A percentile compares a stretch with the other conserved stretches of the same genome.
Evolutionary conservation across 2,797 vertebrate genomes (phyloP).

Genomic region (Chelidonichthys spinosus): DNA sequence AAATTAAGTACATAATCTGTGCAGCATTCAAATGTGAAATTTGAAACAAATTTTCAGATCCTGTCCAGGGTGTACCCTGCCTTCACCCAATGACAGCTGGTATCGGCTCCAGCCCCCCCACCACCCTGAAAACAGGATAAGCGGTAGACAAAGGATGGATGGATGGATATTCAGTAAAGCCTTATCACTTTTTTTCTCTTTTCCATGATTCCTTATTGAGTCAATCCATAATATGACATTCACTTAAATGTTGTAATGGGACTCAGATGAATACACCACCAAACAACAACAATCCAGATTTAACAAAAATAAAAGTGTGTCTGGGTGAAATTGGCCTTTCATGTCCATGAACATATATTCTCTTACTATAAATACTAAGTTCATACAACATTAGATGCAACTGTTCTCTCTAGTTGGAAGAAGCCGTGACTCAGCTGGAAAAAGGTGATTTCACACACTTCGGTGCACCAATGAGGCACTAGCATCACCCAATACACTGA

Average conservation of each 20-base stretch:
- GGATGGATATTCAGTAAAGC: neutral
- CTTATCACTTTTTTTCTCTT: neutral
- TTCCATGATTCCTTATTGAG: neutral
- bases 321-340: neutral
- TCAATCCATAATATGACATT: neutral
- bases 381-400: neutral
- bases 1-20: too few species aligned
- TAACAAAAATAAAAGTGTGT: too few species aligned
- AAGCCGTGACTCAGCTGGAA: neutral
- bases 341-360: neutral
- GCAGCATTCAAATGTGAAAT: too few species aligned
- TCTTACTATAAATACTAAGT: neutral
- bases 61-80: too few species aligned
- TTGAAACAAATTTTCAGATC: too few species aligned
- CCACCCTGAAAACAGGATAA: too few species aligned
- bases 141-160: too few species aligned
- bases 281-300: too few species aligned
- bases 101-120: too few species aligned
- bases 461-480: too few species aligned
- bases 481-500: slow-evolving; percentile 5
- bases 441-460: neutral
- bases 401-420: neutral
- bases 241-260: neutral
- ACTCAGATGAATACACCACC: too few species aligned
- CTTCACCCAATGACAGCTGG: too few species aligned